phyloP scores from a whole-genome alignment of 1,140 invertebrate species.

The Magallana gigas region DNA sequence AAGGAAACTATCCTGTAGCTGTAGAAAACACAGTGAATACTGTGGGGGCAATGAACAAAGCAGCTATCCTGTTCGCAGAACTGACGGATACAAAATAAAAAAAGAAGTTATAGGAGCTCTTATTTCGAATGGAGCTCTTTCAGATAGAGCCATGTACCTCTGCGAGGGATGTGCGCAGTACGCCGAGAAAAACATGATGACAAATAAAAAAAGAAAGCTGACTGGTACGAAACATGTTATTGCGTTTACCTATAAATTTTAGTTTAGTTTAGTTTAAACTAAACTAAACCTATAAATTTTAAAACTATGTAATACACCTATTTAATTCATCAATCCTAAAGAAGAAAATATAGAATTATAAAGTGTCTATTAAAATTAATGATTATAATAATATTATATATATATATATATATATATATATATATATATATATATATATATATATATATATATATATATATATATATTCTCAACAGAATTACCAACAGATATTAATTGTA shows the following conservation, averaged over 20 bases:
- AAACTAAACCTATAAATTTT: no score
- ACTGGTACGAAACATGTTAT: background rate
- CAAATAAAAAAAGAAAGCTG: background rate
- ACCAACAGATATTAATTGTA: background rate
- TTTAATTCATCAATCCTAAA: no score
- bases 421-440: no score
- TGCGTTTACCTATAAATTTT: no score
- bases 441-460: no score
- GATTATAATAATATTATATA: no score
- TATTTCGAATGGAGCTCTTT: background rate
- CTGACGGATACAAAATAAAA: background rate
- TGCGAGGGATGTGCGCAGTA: background rate
- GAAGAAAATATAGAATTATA: no score
- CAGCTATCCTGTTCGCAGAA: background rate
- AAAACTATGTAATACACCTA: no score
- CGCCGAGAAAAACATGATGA: constrained; percentile 9
- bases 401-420: no score
- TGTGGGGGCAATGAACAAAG: background rate
- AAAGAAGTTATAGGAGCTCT: background rate
- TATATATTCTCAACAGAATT: background rate
- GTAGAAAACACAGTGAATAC: background rate
- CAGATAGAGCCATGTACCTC: background rate
- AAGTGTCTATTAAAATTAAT: no score
- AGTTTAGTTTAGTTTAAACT: no score
- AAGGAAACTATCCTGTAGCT: background rate